A percentile compares a stretch with the other conserved stretches of the same genome.
Evolutionary conservation across 1,140 invertebrate species (phyloP).

Genomic region (Apis dorsata): DNA sequence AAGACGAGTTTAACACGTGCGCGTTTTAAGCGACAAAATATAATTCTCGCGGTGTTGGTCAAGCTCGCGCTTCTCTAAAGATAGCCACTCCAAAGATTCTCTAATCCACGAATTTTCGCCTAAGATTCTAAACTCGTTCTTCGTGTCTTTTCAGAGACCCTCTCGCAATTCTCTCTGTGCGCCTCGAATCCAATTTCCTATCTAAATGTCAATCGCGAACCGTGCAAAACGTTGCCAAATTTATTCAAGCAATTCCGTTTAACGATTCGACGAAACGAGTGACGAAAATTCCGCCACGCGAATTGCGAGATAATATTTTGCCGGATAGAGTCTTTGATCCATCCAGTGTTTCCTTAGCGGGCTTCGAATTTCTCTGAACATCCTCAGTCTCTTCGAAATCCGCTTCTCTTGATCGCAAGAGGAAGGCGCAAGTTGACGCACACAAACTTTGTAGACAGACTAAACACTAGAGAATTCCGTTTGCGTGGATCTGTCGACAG

Average conservation of each 20-base stretch:
- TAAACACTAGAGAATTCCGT: too few species aligned
- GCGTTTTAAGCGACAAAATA: slow-evolving; percentile 45
- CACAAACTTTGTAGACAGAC: neutral
- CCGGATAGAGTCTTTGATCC: neutral
- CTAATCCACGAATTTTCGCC: slow-evolving; percentile 57
- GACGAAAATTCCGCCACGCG: too few species aligned
- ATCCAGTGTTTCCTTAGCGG: neutral
- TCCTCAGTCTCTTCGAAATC: neutral
- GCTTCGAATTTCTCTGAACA: neutral
- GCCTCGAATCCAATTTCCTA: too few species aligned
- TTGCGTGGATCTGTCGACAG: too few species aligned
- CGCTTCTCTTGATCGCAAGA: neutral
- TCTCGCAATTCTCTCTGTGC: too few species aligned
- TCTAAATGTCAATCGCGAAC: too few species aligned
- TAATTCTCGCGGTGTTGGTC: slow-evolving; percentile 59
- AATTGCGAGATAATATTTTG: slow-evolving; percentile 8
- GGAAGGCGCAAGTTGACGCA: neutral
- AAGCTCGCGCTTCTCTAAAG: slow-evolving; percentile 64
- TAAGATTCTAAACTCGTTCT: slow-evolving; percentile 46
- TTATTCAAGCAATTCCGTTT: neutral
- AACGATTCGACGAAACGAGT: too few species aligned
- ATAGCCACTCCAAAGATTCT: slow-evolving; percentile 46
- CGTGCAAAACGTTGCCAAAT: neutral
- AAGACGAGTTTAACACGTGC: slow-evolving; percentile 14
- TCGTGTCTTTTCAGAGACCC: too few species aligned